Evolutionary conservation across 2,797 vertebrate species (phyloP), one percentile per base, ranked within the genome.

Genomic region (Enoplosus armatus): DNA sequence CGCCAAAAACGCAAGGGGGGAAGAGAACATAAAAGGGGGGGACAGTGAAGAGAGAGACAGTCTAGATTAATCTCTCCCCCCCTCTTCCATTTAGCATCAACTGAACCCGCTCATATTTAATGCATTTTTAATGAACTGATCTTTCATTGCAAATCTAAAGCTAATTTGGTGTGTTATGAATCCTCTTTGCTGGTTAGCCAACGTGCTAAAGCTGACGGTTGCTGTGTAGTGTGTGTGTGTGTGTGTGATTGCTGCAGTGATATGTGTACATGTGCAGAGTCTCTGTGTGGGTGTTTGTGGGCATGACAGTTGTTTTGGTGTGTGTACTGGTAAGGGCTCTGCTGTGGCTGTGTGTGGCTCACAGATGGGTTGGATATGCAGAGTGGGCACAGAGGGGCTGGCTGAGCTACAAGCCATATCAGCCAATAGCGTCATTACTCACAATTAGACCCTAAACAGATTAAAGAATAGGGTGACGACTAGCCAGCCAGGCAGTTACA

Each of bases 41-140:
- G 58, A 70, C 39, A 53, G 84, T 60, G 75, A 76, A 47, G 63
- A 72, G 63, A 72, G 11, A 81, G 79, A 74, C 58, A 69, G 54
- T 72, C 69, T 62, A 80, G 77, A 93, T 94, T 86, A 95, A 92
- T 90, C 78, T 18, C 77, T 54, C 83, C 82, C 86, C 71, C 80
- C 86, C 66, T 76, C 80, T 91, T 91, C 89, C 91, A 92, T 95
- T 95, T 94, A 93, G 91, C 88, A 93, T 94, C 90, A 93, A 94
- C 89, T 93, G 87, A 90, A 93, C 88, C 91, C 88, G 64, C 86
- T 92, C 91, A 87, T 87, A 91, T 93, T 91, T 94, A 95, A 95
- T 95, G 90, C 86, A 93, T 91, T 94, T 95, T 95, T 94, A 94
- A 96, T 95, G 90, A 94, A 93, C 93, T 94, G 91, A 95, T 95